Percentiles rank a stretch among this genome's conserved stretches.
Conservation (phyloP, 2,888 invertebrate genomes). For the Xanthia togata region DNA sequence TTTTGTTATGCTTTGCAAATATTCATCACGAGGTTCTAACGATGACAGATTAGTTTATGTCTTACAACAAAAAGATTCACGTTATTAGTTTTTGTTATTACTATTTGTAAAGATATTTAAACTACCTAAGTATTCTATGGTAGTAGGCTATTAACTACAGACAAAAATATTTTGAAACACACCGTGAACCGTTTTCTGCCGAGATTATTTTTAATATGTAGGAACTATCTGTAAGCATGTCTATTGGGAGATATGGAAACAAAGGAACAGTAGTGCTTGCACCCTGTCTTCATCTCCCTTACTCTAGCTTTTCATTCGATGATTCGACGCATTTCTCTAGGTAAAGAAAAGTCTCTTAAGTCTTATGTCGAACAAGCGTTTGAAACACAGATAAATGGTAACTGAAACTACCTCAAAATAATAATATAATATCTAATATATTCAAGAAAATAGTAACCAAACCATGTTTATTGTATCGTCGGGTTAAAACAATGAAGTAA, state of each 20-base stretch:
- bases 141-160: neutral
- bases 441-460: conserved; percentile 6
- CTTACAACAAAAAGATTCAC: conserved; percentile 2
- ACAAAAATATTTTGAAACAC: neutral
- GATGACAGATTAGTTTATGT: neutral
- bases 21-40: conserved; percentile 12
- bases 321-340: neutral
- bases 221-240: neutral
- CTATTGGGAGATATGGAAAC: neutral
- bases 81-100: conserved; percentile 10
- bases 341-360: neutral
- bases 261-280: neutral
- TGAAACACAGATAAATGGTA: neutral
- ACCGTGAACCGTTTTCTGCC: neutral
- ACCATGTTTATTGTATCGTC: neutral
- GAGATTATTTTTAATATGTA: neutral
- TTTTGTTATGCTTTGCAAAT: conserved; percentile 44
- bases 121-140: neutral
- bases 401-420: neutral
- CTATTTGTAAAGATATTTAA: conserved; percentile 2
- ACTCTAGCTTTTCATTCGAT: neutral
- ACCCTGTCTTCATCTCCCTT: neutral
- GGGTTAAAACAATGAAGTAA: conserved; percentile 10
- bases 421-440: neutral
- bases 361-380: neutral